These are phyloP conservation scores for Lasius platythorax DNA, from an alignment of 2,888 invertebrate genomes.

Conservation along the genomic window DNA sequence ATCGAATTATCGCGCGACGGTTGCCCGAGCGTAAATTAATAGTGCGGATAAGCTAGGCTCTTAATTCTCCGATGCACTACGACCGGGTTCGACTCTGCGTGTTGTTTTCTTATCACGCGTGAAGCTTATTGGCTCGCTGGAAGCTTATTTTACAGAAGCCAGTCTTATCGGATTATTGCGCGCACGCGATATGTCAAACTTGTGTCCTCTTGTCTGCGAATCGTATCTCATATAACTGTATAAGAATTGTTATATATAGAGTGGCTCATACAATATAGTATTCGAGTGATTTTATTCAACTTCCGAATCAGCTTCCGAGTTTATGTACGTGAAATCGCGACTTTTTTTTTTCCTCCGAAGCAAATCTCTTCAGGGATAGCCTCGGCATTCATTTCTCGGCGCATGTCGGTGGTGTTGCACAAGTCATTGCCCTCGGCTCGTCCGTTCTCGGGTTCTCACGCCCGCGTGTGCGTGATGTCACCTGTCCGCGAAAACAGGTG, in stretches of 20 bases:
- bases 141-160: conserved; percentile 8
- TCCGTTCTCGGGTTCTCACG: conserved; percentile 72
- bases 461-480: conserved; percentile 73
- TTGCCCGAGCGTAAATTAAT: conserved; percentile 13
- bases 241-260: neutral
- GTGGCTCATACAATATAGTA: neutral
- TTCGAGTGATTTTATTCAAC: neutral
- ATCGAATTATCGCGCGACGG: conserved; percentile 4
- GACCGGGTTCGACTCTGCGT: neutral
- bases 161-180: neutral
- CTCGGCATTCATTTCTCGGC: conserved; percentile 62
- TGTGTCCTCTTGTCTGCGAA: neutral
- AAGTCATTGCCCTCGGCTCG: conserved; percentile 74
- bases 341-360: neutral
- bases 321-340: neutral
- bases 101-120: conserved; percentile 29
- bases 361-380: conserved; percentile 39
- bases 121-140: neutral
- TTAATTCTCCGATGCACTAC: conserved; percentile 22
- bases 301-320: neutral
- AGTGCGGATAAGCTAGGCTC: conserved; percentile 22
- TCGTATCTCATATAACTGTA: neutral
- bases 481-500: conserved; percentile 80
- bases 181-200: conserved; percentile 3
- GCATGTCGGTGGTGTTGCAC: conserved; percentile 60